phyloP scores from a whole-genome alignment of 2,797 vertebrate genomes.

The Sebastes reedi region DNA sequence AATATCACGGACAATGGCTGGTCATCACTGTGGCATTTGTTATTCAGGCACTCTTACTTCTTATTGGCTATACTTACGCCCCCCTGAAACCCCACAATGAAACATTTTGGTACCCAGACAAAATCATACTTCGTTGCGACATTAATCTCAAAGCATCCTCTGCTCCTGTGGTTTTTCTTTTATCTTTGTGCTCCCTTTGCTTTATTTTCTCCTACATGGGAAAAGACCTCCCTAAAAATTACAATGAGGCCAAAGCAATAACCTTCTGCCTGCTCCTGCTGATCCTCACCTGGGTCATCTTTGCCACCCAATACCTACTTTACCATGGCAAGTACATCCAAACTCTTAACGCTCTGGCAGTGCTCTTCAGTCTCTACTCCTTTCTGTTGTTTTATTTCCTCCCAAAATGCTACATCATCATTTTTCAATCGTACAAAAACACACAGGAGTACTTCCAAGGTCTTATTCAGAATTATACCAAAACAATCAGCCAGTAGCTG shows the following conservation, averaged over 20 bases:
- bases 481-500: conserved; percentile 75
- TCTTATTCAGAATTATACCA: conserved; percentile 88
- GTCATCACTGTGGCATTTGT: conserved; percentile 69
- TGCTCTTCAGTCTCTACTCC: conserved; percentile 75
- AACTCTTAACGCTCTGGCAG: conserved; percentile 47
- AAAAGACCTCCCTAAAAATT: conserved; percentile 89
- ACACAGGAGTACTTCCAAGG: conserved; percentile 87
- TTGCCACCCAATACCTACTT: conserved; percentile 57
- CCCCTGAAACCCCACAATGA: conserved; percentile 71
- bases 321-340: conserved; percentile 69
- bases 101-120: conserved; percentile 39
- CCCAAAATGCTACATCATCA: conserved; percentile 85
- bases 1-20: conserved; percentile 78
- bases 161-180: conserved; percentile 12
- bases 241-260: conserved; percentile 90
- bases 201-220: conserved; percentile 88
- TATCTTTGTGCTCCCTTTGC: conserved; percentile 60
- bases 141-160: conserved; percentile 16
- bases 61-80: conserved; percentile 41
- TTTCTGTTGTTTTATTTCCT: conserved; percentile 86
- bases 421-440: conserved; percentile 84
- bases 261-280: conserved; percentile 87
- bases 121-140: conserved; percentile 79
- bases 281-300: conserved; percentile 81
- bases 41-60: conserved; percentile 67